Percentiles rank a stretch among this genome's conserved stretches.
These are phyloP conservation scores for Eupithecia subfuscata DNA, from an alignment of 2,888 invertebrate species.

Conservation along the genomic window DNA sequence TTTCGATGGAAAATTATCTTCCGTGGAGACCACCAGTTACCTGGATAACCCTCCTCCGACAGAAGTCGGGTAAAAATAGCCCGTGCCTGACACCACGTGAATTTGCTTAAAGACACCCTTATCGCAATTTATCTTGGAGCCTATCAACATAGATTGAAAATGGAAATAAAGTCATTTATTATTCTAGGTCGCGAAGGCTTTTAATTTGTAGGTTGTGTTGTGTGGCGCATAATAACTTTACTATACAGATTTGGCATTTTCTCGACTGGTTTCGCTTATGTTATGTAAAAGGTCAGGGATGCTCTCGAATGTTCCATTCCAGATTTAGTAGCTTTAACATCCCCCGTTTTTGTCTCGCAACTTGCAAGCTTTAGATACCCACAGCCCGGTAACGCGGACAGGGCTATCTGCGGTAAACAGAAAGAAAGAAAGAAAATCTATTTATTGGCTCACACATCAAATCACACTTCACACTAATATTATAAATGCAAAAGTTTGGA, in stretches of 20 bases:
- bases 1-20: too few relatives aligned
- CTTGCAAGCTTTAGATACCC: too few relatives aligned
- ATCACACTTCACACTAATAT: too few relatives aligned
- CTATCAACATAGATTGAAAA: background rate
- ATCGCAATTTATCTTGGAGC: background rate
- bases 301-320: constrained; percentile 1
- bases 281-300: constrained; percentile 23
- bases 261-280: constrained; percentile 13
- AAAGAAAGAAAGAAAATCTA: too few relatives aligned
- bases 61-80: background rate
- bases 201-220: background rate
- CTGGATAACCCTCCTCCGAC: background rate
- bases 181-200: background rate
- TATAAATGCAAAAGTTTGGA: too few relatives aligned
- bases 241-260: background rate
- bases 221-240: background rate
- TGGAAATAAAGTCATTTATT: background rate
- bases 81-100: background rate
- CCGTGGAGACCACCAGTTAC: too few relatives aligned
- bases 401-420: too few relatives aligned
- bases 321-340: background rate
- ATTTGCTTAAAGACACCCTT: background rate
- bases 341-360: background rate
- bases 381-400: too few relatives aligned
- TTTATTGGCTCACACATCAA: too few relatives aligned